These are phyloP conservation scores for Cyrtorhinus lividipennis DNA, from an alignment of 1,140 invertebrate genomes.

Conservation along the genomic window DNA sequence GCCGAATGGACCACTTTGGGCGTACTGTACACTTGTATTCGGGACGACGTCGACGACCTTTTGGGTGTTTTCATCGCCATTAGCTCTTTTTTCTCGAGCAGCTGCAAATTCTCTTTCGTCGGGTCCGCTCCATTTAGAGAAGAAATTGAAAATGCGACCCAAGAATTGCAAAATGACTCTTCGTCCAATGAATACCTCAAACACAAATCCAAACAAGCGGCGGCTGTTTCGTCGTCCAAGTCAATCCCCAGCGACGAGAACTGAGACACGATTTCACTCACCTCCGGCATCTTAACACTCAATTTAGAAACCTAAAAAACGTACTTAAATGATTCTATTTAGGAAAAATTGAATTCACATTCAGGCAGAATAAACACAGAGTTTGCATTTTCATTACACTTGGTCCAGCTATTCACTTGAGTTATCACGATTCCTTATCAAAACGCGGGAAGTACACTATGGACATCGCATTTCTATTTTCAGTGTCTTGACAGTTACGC, in stretches of 20 bases:
- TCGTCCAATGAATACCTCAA: constrained; percentile 2
- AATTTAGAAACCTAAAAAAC: no score
- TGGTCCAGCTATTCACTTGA: no score
- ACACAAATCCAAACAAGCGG: not conserved
- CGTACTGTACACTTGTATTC: not conserved
- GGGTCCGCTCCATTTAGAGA: not conserved
- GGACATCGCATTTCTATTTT: no score
- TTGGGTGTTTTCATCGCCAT: not conserved
- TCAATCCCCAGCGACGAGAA: not conserved
- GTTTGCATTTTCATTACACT: no score
- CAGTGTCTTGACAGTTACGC: no score
- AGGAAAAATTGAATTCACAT: no score
- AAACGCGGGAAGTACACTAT: no score
- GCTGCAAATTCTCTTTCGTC: not conserved
- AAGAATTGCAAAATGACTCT: not conserved
- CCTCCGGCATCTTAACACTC: not conserved
- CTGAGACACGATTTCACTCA: constrained; percentile 1
- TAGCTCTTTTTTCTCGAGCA: constrained; percentile 10
- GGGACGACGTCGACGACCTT: not conserved
- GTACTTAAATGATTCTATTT: no score
- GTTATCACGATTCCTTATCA: no score
- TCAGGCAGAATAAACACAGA: no score
- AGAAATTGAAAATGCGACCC: constrained; percentile 3
- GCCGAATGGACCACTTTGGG: not conserved
- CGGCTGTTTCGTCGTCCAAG: not conserved